Base-by-base conservation (phyloP, 2,797 vertebrate species). In the Takifugu ocellatus region DNA sequence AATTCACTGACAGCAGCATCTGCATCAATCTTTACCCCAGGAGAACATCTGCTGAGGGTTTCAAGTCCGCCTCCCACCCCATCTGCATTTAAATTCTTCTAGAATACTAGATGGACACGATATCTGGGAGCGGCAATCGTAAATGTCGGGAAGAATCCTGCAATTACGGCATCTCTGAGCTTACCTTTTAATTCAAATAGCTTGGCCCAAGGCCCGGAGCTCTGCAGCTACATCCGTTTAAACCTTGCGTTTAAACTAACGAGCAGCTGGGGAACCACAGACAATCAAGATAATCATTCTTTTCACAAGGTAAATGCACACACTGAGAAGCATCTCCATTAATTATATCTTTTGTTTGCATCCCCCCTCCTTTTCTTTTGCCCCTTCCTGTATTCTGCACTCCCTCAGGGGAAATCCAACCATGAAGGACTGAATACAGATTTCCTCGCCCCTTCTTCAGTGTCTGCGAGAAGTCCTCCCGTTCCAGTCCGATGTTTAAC, bases 171-270 rank as follows among this genome's bases (percentile, higher is more conserved):
- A 59, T 68, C 71, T 78, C 49, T 68, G 54, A 84, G 73, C 63
- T 64, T 75, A 66, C 54, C 49, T 66, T 71, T 81, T 77, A 74
- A 85, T 81, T 82, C 69, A 67, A 61, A 74, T 71, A 63, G 78
- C 67, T 51, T 63, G 72, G 73, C 78, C 68, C 68, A 53, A 50
- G 53, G 72, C 77, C 61, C 56, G 56, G 29, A 59, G 60, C 71
- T 72, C 50, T 33, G 49, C 80, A 85, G 83, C 77, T 80, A 76
- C 72, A 87, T 88, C 86, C 83, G 83, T 61, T 43, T 69, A 76
- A 71, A 71, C 65, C 59, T 69, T 53, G 27, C 55, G 72, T 60
- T 79, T 65, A 51, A 82, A 82, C 79, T 87, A 88, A 90, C 78
- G 82, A 89, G 75, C 54, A 57, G 69, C 78, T 12, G 9, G 75